phyloP scores from a whole-genome alignment of 1,140 invertebrate genomes.

The Euwallacea fornicatus region DNA sequence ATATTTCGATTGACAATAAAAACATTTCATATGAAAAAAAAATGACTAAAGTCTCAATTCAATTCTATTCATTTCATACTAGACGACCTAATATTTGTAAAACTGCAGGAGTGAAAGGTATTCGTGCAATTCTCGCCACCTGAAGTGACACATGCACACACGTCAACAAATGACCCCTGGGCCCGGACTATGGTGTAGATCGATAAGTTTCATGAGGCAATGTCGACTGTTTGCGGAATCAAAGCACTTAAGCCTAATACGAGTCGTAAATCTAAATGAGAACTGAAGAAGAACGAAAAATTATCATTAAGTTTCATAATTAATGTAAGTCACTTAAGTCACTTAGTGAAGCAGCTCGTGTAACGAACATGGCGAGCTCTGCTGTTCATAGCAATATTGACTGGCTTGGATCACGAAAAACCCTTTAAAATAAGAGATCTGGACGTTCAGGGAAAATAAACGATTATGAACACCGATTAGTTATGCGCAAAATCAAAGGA shows the following conservation, averaged over 20 bases:
- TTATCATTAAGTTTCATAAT: background rate
- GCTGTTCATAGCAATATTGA: background rate
- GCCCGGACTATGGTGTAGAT: background rate
- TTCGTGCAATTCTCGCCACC: background rate
- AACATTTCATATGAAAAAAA: too few relatives aligned
- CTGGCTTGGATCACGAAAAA: background rate
- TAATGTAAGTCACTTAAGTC: background rate
- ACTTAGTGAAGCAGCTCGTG: background rate
- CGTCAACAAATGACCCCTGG: background rate
- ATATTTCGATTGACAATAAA: too few relatives aligned
- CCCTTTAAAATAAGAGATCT: background rate
- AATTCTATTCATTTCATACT: too few relatives aligned
- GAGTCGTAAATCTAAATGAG: background rate
- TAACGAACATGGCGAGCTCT: background rate
- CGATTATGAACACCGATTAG: background rate
- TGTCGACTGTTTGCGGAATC: background rate
- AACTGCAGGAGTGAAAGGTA: background rate
- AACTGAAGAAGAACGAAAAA: slow-evolving; percentile 1
- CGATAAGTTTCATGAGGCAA: background rate
- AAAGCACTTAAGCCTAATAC: background rate
- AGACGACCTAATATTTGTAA: background rate
- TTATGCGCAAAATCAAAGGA: too few relatives aligned
- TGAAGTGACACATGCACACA: background rate
- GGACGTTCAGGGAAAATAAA: background rate
- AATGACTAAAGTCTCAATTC: too few relatives aligned